These are phyloP conservation scores for Chouioia cunea DNA, from an alignment of 2,888 invertebrate species.

Conservation along the genomic window DNA sequence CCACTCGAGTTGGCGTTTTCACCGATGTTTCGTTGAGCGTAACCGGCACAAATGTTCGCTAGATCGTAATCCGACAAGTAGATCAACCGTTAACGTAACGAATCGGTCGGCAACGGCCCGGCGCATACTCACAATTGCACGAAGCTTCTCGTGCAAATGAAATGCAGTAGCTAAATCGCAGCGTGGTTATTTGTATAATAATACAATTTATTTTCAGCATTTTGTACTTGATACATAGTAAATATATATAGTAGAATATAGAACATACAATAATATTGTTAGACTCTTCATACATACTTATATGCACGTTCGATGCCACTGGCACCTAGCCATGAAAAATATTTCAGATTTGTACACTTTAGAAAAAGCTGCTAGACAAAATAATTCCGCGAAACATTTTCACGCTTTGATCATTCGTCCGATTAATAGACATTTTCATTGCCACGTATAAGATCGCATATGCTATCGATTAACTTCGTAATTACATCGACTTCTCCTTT, in stretches of 20 bases:
- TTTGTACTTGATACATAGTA: constrained; percentile 57
- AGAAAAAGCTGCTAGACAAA: constrained; percentile 54
- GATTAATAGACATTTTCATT: neutral
- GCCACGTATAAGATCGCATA: neutral
- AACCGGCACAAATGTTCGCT: too few relatives aligned
- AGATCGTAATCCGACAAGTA: too few relatives aligned
- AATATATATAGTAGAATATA: constrained; percentile 17
- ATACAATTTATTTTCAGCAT: constrained; percentile 60
- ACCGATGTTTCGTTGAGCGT: too few relatives aligned
- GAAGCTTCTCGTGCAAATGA: neutral
- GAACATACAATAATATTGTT: constrained; percentile 53
- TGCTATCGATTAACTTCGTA: neutral
- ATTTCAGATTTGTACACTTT: constrained; percentile 43
- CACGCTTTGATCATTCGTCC: constrained; percentile 16
- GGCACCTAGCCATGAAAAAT: constrained; percentile 49
- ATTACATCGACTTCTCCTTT: constrained; percentile 15
- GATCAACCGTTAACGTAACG: too few relatives aligned
- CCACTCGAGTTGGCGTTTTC: too few relatives aligned
- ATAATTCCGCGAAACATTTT: constrained; percentile 54
- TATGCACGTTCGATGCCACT: constrained; percentile 28
- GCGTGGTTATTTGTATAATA: constrained; percentile 46
- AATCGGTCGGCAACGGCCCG: too few relatives aligned
- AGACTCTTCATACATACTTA: constrained; percentile 55
- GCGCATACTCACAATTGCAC: too few relatives aligned
- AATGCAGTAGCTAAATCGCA: neutral